phyloP scores from a whole-genome alignment of 2,888 invertebrate species.

The Smittia aterrima region DNA sequence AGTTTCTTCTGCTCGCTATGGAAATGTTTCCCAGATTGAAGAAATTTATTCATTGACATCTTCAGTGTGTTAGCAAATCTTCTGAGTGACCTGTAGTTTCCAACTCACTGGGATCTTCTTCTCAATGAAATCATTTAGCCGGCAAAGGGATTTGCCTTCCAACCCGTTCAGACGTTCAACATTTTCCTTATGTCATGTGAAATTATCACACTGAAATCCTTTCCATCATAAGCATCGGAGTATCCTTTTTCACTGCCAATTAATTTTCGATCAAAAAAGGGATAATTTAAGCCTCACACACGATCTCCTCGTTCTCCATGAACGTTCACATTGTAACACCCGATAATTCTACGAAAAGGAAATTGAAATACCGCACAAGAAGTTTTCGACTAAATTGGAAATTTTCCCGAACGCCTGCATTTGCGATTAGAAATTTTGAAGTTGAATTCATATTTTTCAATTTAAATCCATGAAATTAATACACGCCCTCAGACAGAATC shows the following conservation, averaged over 20 bases:
- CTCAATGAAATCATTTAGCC: not conserved
- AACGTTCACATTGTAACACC: slow-evolving; percentile 1
- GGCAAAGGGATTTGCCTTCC: not conserved
- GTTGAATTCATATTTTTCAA: slow-evolving; percentile 9
- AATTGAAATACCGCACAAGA: slow-evolving; percentile 30
- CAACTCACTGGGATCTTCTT: not conserved
- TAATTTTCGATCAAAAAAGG: slow-evolving; percentile 36
- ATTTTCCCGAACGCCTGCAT: not conserved
- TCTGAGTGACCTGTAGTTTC: too few relatives aligned
- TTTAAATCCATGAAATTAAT: slow-evolving; percentile 45
- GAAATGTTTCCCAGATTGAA: too few relatives aligned
- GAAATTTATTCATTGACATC: too few relatives aligned
- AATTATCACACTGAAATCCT: slow-evolving; percentile 9
- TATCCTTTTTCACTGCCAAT: slow-evolving; percentile 37
- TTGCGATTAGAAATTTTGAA: slow-evolving; percentile 12
- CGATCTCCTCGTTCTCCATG: not conserved
- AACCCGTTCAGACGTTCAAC: not conserved
- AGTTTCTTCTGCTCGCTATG: not conserved
- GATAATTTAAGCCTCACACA: slow-evolving; percentile 25
- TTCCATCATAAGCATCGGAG: slow-evolving; percentile 12
- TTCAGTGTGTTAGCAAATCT: too few relatives aligned
- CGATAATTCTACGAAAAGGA: slow-evolving; percentile 20
- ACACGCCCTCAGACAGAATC: slow-evolving; percentile 45
- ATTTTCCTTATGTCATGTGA: not conserved
- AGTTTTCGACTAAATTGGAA: not conserved